Evolutionary conservation across 2,797 vertebrate genomes (phyloP).

Genomic region (Phataginus tetradactyla): DNA sequence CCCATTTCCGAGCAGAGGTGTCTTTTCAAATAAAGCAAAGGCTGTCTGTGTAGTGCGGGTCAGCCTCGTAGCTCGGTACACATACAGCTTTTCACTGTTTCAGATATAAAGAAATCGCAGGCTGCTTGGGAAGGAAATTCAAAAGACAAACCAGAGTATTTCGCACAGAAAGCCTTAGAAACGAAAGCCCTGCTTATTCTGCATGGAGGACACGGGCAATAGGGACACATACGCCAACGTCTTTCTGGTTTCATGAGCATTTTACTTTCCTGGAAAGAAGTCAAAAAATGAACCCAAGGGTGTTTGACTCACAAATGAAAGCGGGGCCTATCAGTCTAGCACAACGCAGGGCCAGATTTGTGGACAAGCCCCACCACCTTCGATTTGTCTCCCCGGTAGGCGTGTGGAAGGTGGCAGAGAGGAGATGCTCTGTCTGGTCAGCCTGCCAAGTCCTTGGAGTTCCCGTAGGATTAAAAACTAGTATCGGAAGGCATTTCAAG

Average conservation of each 20-base stretch:
- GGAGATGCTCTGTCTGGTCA: not conserved
- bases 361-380: not conserved
- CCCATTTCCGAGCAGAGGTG: not conserved
- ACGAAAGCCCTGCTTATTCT: slow-evolving; percentile 27
- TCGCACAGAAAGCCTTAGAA: slow-evolving; percentile 39
- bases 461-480: slow-evolving; percentile 55
- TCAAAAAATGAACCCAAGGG: not conserved
- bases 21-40: not conserved
- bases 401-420: not conserved
- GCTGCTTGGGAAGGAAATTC: slow-evolving; percentile 18
- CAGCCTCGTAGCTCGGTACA: not conserved
- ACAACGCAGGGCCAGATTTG: not conserved
- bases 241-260: slow-evolving; percentile 34
- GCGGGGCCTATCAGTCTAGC: not conserved
- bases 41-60: not conserved
- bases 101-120: not conserved
- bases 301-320: slow-evolving; percentile 11
- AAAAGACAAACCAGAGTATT: not conserved
- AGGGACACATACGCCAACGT: not conserved
- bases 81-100: not conserved
- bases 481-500: slow-evolving; percentile 36
- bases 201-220: not conserved
- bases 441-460: slow-evolving; percentile 28
- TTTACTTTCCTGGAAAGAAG: slow-evolving; percentile 52
- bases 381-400: not conserved